phyloP scores from a whole-genome alignment of 2,797 vertebrate genomes.

The Meriones psammophilus region DNA sequence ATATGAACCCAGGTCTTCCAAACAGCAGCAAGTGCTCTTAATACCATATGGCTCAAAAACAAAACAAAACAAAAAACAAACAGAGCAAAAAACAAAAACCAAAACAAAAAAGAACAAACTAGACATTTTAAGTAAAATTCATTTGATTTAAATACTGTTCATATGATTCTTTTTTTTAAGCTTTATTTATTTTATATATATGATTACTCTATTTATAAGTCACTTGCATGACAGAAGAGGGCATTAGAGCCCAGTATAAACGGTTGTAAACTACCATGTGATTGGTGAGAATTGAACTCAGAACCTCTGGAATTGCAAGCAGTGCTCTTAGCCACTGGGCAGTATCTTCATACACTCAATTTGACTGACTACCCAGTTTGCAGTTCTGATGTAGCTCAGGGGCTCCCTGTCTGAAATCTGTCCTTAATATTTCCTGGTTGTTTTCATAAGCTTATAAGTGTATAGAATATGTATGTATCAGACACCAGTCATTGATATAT shows the following conservation, averaged over 20 bases:
- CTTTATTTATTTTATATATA: too few species aligned
- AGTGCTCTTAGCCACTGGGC: background rate
- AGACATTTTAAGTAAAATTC: slow-evolving; percentile 9
- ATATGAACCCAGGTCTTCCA: background rate
- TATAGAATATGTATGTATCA: background rate
- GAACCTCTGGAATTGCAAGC: too few species aligned
- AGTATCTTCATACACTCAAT: background rate
- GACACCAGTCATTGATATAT: background rate
- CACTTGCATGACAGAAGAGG: too few species aligned
- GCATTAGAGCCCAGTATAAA: too few species aligned
- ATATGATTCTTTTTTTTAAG: background rate
- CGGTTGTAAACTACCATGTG: too few species aligned
- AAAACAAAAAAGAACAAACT: background rate
- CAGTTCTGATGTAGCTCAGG: background rate
- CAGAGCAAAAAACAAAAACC: too few species aligned
- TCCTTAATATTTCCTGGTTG: background rate
- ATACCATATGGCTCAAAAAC: background rate
- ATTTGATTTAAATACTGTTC: slow-evolving; percentile 27
- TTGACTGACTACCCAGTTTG: background rate
- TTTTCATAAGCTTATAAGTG: background rate
- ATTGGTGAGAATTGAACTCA: too few species aligned
- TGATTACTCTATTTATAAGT: too few species aligned
- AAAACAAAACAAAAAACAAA: too few species aligned
- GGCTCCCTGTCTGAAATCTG: background rate
- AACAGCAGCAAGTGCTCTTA: background rate